Conservation (phyloP, 2,888 invertebrate genomes). For the Nephrotoma appendiculata region DNA sequence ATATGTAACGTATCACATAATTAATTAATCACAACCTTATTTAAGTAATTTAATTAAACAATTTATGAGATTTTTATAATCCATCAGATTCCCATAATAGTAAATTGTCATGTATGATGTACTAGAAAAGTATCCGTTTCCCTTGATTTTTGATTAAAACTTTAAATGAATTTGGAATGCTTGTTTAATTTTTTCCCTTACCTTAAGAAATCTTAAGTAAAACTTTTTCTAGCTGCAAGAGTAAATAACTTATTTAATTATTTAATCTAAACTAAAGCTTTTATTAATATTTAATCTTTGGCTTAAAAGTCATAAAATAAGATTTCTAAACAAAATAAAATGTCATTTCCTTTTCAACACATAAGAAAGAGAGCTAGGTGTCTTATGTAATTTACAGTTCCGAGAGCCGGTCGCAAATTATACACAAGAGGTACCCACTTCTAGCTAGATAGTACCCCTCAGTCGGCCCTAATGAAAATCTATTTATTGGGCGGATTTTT, state of each 20-base stretch:
- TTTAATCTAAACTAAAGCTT: not conserved
- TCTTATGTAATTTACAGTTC: not conserved
- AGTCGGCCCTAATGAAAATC: too few relatives aligned
- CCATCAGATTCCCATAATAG: not conserved
- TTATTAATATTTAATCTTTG: not conserved
- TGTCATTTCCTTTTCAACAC: not conserved
- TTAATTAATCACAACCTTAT: not conserved
- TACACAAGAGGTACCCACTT: not conserved
- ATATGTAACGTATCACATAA: not conserved
- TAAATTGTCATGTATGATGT: not conserved
- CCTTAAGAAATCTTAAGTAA: not conserved
- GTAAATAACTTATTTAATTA: not conserved
- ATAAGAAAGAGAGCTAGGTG: not conserved
- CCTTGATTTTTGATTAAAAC: not conserved
- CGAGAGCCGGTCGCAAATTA: not conserved
- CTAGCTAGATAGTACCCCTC: too few relatives aligned
- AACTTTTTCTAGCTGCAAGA: not conserved
- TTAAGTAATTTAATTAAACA: not conserved
- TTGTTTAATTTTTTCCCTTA: not conserved
- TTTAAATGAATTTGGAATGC: not conserved
- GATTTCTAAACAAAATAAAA: not conserved
- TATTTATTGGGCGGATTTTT: not conserved
- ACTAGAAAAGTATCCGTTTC: not conserved
- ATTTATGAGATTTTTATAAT: not conserved
- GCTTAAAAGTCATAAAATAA: not conserved